Evolutionary conservation across 1,140 invertebrate species (phyloP), one percentile per base, ranked within the genome.

Genomic region (Zaprionus capensis): DNA sequence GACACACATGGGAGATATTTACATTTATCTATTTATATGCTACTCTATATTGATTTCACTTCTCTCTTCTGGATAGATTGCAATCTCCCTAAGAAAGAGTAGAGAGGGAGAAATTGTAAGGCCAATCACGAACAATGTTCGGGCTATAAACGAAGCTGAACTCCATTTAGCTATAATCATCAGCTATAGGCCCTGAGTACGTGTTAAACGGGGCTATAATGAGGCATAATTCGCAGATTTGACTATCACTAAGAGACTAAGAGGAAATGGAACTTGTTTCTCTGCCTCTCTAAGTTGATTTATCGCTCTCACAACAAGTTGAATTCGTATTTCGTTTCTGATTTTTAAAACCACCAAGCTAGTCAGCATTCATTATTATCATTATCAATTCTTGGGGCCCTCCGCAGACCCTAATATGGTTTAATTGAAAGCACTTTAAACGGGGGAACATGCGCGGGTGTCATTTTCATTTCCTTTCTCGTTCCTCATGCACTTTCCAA

Each of bases 401-500:
- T 51, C 9, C n/a, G 11, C 44, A 49, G 44, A 49, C 9, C 20
- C 46, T 14, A 51, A 51, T 22, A 51, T 51, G 20, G 46, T 51
- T 22, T 24, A 51, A 51, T 51, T 51, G 46, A 51, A 51, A 51
- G 41, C 41, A 46, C 41, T 46, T n/a, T 46, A 17, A 46, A 46
- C 41, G 7, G 41, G n/a, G 41, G n/a, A 51, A 51, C 46, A 51
- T 51, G 46, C 46, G 46, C 46, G 20, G 46, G 46, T 51, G 46
- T 51, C 46, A 24, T 12, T 51, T 51, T 20, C 20, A 51, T 22
- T 20, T 51, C 20, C 22, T 14, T 51, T 51, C 22, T 11, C 46
- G 22, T 51, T 24, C 5, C 26, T 17, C 62, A 64, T 51, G 34
- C 63, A 65, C 22, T 65, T 55, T 34, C 56, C 63, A 38, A 56